phyloP scores from a whole-genome alignment of 2,888 invertebrate genomes.

The Dryocosmus kuriphilus region DNA sequence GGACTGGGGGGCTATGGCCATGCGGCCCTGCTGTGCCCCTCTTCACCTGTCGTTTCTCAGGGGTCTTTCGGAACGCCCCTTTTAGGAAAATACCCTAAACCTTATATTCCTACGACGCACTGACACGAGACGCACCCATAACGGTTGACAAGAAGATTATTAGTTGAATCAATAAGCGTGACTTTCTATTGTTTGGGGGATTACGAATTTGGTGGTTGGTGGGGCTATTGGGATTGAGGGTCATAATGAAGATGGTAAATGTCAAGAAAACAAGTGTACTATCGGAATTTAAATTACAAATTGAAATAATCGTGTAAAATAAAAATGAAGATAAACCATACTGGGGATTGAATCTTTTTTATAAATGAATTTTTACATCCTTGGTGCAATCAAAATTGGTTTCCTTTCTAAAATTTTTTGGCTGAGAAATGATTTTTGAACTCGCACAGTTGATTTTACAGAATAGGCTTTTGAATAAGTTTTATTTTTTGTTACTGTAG shows the following conservation, averaged over 20 bases:
- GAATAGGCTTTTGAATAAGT: no score
- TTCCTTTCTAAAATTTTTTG: no score
- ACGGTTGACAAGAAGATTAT: conserved; percentile 29
- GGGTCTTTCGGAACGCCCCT: conserved; percentile 48
- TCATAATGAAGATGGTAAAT: conserved; percentile 23
- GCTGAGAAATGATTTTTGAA: no score
- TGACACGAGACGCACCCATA: neutral
- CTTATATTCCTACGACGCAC: conserved; percentile 23
- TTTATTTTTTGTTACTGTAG: no score
- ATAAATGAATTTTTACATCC: no score
- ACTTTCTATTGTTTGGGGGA: conserved; percentile 32
- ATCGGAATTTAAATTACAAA: neutral
- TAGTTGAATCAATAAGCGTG: conserved; percentile 37
- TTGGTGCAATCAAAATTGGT: no score
- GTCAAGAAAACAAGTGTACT: neutral
- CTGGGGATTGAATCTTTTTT: no score
- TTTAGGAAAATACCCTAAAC: conserved; percentile 23
- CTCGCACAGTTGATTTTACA: no score
- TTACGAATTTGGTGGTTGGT: neutral
- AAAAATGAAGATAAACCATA: no score
- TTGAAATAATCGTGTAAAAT: neutral
- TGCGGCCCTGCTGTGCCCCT: conserved; percentile 48
- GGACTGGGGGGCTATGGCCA: conserved; percentile 21
- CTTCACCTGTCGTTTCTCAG: conserved; percentile 60
- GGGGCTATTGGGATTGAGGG: neutral